Conservation (phyloP, 2,797 vertebrate species). For the Hippoglossus hippoglossus region DNA sequence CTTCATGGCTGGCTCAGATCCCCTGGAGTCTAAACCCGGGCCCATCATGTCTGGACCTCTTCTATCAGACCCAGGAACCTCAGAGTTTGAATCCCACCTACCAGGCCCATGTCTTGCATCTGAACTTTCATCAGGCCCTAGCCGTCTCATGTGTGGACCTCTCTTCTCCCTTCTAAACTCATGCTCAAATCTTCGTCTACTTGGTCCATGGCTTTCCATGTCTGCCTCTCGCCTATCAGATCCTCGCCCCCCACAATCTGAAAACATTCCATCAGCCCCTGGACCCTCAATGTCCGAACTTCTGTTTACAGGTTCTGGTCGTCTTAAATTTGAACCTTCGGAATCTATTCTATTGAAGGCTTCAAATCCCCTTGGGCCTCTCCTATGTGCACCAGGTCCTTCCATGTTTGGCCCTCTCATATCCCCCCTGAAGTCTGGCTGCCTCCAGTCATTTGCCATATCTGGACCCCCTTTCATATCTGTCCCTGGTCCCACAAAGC, state of each 20-base stretch:
- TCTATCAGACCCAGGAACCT: conserved; percentile 25
- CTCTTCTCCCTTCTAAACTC: conserved; percentile 49
- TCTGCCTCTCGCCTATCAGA: conserved; percentile 44
- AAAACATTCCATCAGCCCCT: conserved; percentile 36
- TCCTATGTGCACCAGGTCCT: conserved; percentile 17
- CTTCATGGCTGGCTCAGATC: conserved; percentile 19
- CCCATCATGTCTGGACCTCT: conserved; percentile 24
- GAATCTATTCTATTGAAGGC: conserved; percentile 39
- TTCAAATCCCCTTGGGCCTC: conserved; percentile 48
- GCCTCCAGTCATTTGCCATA: conserved; percentile 46
- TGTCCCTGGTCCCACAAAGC: conserved; percentile 33
- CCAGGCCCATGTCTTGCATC: conserved; percentile 27
- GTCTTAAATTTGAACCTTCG: conserved; percentile 40
- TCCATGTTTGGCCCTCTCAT: conserved; percentile 44
- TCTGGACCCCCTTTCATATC: conserved; percentile 32
- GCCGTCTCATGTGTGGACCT: conserved; percentile 43
- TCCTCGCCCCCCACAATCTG: conserved; percentile 32
- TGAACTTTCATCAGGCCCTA: conserved; percentile 20
- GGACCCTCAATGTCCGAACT: conserved; percentile 35
- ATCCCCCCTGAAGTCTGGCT: conserved; percentile 38
- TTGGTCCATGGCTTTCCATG: conserved; percentile 23
- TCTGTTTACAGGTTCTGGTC: conserved; percentile 30
- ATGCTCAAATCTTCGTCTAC: conserved; percentile 40
- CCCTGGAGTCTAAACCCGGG: conserved; percentile 18
- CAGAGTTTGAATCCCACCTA: conserved; percentile 41